phyloP scores from a whole-genome alignment of 2,797 vertebrate genomes.

The Lithobates sylvaticus region DNA sequence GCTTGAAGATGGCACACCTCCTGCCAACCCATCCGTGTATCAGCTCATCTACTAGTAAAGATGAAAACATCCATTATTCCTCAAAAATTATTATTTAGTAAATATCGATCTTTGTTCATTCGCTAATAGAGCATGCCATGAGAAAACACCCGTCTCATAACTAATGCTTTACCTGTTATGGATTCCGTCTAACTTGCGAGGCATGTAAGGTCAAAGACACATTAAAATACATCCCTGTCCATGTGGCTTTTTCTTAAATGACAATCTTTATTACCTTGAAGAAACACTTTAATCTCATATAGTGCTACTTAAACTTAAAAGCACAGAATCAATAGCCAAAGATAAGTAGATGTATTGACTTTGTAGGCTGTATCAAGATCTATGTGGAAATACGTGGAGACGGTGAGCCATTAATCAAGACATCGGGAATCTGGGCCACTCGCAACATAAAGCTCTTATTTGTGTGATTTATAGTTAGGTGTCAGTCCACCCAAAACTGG shows the following conservation, averaged over 20 bases:
- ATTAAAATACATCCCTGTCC: neutral
- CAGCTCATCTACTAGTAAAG: neutral
- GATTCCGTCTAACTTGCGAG: too few relatives aligned
- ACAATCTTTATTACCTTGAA: neutral
- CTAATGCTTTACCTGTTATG: neutral
- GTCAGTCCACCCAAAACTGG: too few relatives aligned
- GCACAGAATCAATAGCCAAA: conserved; percentile 40
- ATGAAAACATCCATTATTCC: neutral
- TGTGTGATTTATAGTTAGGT: too few relatives aligned
- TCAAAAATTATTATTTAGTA: neutral
- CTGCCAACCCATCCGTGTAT: too few relatives aligned
- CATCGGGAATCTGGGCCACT: neutral
- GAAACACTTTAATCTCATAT: conserved; percentile 45
- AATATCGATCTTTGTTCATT: conserved; percentile 1
- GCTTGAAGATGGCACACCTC: too few relatives aligned
- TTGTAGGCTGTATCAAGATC: conserved; percentile 9
- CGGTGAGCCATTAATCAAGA: neutral
- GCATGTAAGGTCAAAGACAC: neutral
- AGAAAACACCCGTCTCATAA: neutral
- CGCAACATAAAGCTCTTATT: too few relatives aligned
- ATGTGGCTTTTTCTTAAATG: neutral
- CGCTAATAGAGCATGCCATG: neutral
- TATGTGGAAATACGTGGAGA: neutral
- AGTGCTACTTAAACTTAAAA: conserved; percentile 43
- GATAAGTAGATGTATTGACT: conserved; percentile 42